These are phyloP conservation scores for Cylindroiulus punctatus DNA, from an alignment of 2,888 invertebrate species.

Conservation along the genomic window DNA sequence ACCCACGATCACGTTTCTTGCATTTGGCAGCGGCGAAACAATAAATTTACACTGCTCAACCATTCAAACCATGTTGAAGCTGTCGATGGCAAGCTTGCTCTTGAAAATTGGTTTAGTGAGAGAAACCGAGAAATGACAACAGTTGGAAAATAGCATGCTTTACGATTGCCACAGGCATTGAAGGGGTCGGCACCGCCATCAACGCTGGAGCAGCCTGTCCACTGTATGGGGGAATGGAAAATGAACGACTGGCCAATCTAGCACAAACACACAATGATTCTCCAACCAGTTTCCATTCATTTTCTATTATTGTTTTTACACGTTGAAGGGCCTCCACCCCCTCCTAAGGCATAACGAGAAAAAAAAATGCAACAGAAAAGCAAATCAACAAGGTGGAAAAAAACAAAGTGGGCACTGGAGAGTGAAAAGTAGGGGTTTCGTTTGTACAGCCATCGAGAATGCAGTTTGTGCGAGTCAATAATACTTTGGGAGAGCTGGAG, in stretches of 20 bases:
- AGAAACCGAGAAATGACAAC: constrained; percentile 1
- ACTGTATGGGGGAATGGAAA: no score
- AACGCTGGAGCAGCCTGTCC: neutral
- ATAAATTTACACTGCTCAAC: no score
- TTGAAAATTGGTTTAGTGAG: constrained; percentile 7
- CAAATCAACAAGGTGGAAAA: neutral
- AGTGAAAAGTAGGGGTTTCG: constrained; percentile 42
- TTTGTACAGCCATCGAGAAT: constrained; percentile 12
- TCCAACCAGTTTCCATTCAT: constrained; percentile 20
- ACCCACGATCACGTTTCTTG: no score
- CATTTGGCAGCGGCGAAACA: no score
- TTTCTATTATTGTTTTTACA: constrained; percentile 33
- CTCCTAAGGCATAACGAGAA: constrained; percentile 34
- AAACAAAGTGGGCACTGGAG: neutral
- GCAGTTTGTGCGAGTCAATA: constrained; percentile 13
- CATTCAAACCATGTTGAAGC: no score
- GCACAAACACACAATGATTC: neutral
- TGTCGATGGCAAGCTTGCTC: neutral
- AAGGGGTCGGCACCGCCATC: constrained; percentile 12
- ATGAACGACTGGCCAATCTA: neutral
- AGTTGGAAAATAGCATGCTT: constrained; percentile 17
- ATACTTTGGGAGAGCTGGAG: neutral
- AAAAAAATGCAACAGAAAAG: constrained; percentile 22
- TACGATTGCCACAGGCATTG: neutral
- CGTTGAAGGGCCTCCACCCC: constrained; percentile 24